A percentile compares a stretch with the other conserved stretches of the same genome.
phyloP scores from a whole-genome alignment of 2,888 invertebrate genomes.

The Lamproptera curius region DNA sequence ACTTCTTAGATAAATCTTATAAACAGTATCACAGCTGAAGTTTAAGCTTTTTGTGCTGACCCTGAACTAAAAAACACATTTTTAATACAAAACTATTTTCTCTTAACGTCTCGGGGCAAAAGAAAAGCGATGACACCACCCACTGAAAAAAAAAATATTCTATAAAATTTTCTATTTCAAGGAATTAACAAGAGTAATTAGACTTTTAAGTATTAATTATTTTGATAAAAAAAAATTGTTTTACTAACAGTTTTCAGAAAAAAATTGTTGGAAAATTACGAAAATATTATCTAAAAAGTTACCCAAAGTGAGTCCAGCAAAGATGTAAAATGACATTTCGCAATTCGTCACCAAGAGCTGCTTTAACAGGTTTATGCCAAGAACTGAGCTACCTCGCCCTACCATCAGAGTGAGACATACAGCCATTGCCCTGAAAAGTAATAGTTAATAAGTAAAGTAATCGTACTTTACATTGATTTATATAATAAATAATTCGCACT shows the following conservation, averaged over 20 bases:
- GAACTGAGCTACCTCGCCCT: constrained; percentile 80
- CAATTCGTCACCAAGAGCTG: constrained; percentile 77
- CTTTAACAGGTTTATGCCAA: constrained; percentile 80
- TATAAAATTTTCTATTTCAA: background rate
- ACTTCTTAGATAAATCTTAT: background rate
- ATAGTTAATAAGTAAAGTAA: no score
- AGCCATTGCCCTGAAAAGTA: constrained; percentile 75
- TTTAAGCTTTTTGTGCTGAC: background rate
- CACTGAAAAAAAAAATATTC: constrained; percentile 48
- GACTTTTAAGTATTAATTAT: background rate
- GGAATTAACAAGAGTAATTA: background rate
- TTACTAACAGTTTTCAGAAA: background rate
- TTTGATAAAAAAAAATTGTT: background rate
- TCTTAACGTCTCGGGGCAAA: constrained; percentile 44
- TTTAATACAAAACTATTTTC: no score
- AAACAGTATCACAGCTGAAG: background rate
- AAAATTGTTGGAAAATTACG: background rate
- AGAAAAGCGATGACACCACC: constrained; percentile 50
- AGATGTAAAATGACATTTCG: constrained; percentile 78
- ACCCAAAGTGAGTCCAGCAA: constrained; percentile 68
- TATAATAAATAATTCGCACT: no score
- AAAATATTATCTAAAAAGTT: constrained; percentile 29
- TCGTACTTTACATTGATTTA: no score
- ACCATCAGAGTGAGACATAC: constrained; percentile 80
- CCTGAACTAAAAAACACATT: background rate